Conservation (phyloP, 2,888 invertebrate species). For the Tanypteryx hageni region DNA sequence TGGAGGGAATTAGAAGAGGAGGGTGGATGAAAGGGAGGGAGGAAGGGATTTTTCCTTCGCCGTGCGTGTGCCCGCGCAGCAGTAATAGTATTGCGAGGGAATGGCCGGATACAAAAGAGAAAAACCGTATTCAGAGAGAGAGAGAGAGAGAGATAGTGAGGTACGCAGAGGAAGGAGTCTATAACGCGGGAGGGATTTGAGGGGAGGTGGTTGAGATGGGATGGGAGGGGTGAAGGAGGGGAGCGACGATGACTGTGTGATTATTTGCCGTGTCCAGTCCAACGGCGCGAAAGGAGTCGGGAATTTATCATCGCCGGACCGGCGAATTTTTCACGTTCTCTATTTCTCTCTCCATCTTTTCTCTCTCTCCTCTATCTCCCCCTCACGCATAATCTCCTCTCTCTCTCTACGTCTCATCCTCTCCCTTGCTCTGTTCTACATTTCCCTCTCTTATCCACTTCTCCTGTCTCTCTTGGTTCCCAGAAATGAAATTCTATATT, state of each 20-base stretch:
- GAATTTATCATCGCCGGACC: slow-evolving; percentile 48
- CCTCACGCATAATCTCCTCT: background rate
- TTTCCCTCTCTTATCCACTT: background rate
- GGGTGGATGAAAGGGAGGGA: background rate
- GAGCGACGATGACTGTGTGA: slow-evolving; percentile 57
- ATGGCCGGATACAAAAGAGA: slow-evolving; percentile 9
- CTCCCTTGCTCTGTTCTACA: background rate
- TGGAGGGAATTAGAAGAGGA: background rate
- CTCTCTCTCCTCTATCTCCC: background rate
- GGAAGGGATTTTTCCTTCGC: background rate
- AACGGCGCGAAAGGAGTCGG: background rate
- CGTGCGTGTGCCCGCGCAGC: background rate
- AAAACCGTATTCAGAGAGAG: background rate
- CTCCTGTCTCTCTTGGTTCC: background rate
- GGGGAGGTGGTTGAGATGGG: background rate
- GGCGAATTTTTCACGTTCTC: slow-evolving; percentile 57
- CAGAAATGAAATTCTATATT: background rate
- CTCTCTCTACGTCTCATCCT: background rate
- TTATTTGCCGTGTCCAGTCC: slow-evolving; percentile 42
- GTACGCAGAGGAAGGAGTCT: no score
- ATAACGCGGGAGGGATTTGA: background rate
- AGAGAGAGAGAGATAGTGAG: no score
- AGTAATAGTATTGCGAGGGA: slow-evolving; percentile 13
- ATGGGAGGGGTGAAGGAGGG: background rate
- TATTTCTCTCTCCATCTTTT: slow-evolving; percentile 62